Percentiles rank a stretch among this genome's conserved stretches.
Evolutionary conservation across 2,113 vertebrate genomes (phyloP).

Genomic region (Stercorarius parasiticus): DNA sequence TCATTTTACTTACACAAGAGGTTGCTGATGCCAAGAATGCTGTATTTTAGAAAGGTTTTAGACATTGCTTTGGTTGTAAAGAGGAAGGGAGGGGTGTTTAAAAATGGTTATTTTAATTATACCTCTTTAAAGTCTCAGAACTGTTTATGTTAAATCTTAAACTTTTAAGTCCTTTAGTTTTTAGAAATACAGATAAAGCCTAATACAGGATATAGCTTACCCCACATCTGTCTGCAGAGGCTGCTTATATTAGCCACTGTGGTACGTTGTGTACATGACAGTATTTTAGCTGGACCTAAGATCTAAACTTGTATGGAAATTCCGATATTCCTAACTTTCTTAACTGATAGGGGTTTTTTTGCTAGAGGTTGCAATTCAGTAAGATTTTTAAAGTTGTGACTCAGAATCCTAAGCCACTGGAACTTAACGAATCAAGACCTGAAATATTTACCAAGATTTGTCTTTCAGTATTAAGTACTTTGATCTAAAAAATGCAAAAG

Average conservation of each 20-base stretch:
- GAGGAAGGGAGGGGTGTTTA: background rate
- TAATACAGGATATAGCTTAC: background rate
- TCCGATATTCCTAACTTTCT: background rate
- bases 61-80: background rate
- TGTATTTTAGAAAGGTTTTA: background rate
- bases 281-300: background rate
- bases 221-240: background rate
- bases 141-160: background rate
- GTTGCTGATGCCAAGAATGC: background rate
- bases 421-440: background rate
- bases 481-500: background rate
- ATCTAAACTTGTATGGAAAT: background rate
- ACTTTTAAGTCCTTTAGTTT: background rate
- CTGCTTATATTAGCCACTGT: background rate
- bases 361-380: background rate
- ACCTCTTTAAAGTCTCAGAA: background rate
- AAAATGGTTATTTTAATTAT: background rate
- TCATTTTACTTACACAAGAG: background rate
- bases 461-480: background rate
- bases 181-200: background rate
- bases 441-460: background rate
- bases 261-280: background rate
- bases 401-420: background rate
- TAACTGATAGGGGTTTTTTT: background rate
- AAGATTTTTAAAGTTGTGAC: background rate